Evolutionary conservation across 2,888 invertebrate species (phyloP).

Genomic region (Callinectes sapidus): DNA sequence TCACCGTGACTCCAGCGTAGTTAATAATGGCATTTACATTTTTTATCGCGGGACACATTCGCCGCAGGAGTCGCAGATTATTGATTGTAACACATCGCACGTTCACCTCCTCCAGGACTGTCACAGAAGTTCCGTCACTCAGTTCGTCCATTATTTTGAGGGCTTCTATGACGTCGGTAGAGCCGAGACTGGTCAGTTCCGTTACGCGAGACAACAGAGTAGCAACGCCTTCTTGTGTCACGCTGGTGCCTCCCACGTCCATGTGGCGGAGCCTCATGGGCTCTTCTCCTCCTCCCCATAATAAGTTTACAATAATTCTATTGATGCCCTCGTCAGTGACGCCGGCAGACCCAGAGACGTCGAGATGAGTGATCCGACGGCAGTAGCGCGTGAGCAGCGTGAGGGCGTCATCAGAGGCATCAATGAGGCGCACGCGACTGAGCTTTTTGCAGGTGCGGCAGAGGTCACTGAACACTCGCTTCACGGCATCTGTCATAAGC

Average conservation of each 20-base stretch:
- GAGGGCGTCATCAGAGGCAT: slow-evolving; percentile 69
- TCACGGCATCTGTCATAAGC: slow-evolving; percentile 59
- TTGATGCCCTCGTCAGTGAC: slow-evolving; percentile 71
- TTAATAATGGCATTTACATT: slow-evolving; percentile 69
- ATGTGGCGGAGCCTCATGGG: slow-evolving; percentile 52
- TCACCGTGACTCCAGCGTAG: slow-evolving; percentile 63
- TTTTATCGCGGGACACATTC: slow-evolving; percentile 61
- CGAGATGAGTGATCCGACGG: slow-evolving; percentile 54
- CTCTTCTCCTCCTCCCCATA: slow-evolving; percentile 56
- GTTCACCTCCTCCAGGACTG: slow-evolving; percentile 62
- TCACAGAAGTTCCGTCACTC: slow-evolving; percentile 46
- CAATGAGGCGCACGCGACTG: slow-evolving; percentile 57
- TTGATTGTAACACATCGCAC: slow-evolving; percentile 66
- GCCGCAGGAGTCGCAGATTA: slow-evolving; percentile 60
- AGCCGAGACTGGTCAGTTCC: slow-evolving; percentile 65
- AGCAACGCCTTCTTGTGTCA: slow-evolving; percentile 69
- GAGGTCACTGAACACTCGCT: slow-evolving; percentile 67
- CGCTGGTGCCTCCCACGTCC: slow-evolving; percentile 70
- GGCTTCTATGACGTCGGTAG: slow-evolving; percentile 63
- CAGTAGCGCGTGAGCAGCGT: slow-evolving; percentile 69
- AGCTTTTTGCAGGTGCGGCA: slow-evolving; percentile 70
- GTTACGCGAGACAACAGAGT: slow-evolving; percentile 65
- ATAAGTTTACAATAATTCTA: slow-evolving; percentile 63
- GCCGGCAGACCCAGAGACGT: slow-evolving; percentile 68
- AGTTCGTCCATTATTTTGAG: slow-evolving; percentile 65